Base-by-base conservation (phyloP, 2,797 vertebrate genomes). In the Brachymystax lenok region DNA sequence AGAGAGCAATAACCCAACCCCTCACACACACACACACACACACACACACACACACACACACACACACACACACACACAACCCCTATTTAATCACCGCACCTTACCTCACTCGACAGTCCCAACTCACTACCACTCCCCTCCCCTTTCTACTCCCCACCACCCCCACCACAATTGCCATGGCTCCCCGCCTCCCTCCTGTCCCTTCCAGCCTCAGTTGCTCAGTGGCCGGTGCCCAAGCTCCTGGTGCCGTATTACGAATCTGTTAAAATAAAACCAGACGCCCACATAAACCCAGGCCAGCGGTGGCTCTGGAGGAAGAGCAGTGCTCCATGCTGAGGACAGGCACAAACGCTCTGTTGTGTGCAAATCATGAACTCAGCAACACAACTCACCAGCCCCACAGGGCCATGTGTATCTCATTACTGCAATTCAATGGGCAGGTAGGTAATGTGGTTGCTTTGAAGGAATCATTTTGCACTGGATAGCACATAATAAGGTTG, bases 221-320 rank as follows among this genome's bases (percentile, higher is more conserved):
- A 77, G 46, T 64, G 35, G 67, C 50, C 40, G 27, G 74, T 86
- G 79, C 80, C 61, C 80, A 81, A 76, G 46, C 71, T 75, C 67
- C 17, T 28, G 79, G 81, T 73, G 72, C 46, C 68, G 76, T 70
- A 81, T 76, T 52, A 79, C 81, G 28, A 52, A 79, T 87, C 80
- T 79, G 79, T 81, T 84, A 51, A 76, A 83, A 83, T 72, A 80
- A 80, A 68, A 54, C 27, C 30, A 79, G 59, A 74, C 77, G 59
- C 76, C 77, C 81, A 88, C 21, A 81, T 52, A 80, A 79, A 82
- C 81, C 83, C 76, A 75, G 83, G 81, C 61, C 69, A 7, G 54
- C 33, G 30, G 76, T 50, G 14, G 56, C 68, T 52, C 52, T 24
- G 61, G 70, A 51, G 64, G 46, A 52, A 71, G 59, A 64, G 64